Percentiles rank a stretch among this genome's conserved stretches.
Evolutionary conservation across 2,888 invertebrate genomes (phyloP).

Genomic region (Pogonocherus hispidulus): DNA sequence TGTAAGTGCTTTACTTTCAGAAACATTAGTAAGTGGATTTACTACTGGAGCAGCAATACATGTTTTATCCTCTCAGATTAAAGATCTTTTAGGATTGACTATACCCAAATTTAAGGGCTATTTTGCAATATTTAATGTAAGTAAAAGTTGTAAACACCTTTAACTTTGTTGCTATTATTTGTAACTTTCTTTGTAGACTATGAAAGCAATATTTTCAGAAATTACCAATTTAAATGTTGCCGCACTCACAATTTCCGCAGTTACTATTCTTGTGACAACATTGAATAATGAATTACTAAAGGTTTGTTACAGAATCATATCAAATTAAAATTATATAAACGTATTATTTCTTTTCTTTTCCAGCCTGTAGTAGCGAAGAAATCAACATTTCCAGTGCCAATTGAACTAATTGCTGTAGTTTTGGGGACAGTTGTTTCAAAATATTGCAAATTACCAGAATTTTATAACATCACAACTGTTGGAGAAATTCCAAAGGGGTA

Average conservation of each 20-base stretch:
- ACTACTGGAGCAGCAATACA: constrained; percentile 81
- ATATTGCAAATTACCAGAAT: constrained; percentile 70
- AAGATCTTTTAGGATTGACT: constrained; percentile 74
- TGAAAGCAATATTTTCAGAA: constrained; percentile 57
- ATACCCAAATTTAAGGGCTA: constrained; percentile 73
- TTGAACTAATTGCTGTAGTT: constrained; percentile 81
- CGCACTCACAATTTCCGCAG: constrained; percentile 74
- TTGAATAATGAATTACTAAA: constrained; percentile 77
- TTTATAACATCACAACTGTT: constrained; percentile 73
- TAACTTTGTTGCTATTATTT: neutral
- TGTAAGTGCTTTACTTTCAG: constrained; percentile 74
- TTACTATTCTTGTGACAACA: constrained; percentile 74
- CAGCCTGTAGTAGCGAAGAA: constrained; percentile 74
- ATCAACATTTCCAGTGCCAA: constrained; percentile 79
- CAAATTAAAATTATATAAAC: neutral
- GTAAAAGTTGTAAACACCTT: constrained; percentile 51
- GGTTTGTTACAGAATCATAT: constrained; percentile 63
- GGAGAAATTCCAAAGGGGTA: constrained; percentile 80
- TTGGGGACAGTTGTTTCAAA: constrained; percentile 78
- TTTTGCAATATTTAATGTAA: constrained; percentile 74
- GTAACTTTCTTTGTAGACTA: constrained; percentile 44
- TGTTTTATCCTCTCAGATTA: constrained; percentile 79
- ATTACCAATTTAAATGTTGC: constrained; percentile 73
- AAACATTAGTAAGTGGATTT: constrained; percentile 80
- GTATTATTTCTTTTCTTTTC: constrained; percentile 53